Percentiles rank a stretch among this genome's conserved stretches.
These are phyloP conservation scores for Magallana nippona DNA, from an alignment of 2,888 invertebrate genomes.

Conservation along the genomic window DNA sequence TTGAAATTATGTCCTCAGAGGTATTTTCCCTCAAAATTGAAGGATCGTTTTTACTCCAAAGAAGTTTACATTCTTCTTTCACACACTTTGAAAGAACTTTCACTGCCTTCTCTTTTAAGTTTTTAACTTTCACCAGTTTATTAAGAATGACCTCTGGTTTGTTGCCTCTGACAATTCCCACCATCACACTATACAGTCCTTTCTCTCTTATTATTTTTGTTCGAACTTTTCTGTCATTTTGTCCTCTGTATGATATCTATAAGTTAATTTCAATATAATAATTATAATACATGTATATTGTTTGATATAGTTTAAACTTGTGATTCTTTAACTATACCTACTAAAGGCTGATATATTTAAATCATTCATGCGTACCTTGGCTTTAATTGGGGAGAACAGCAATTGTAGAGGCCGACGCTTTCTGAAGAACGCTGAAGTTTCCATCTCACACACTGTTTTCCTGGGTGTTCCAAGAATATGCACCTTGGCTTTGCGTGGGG, in stretches of 20 bases:
- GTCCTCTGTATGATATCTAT: constrained; percentile 1
- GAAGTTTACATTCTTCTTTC: constrained; percentile 11
- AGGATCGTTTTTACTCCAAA: not conserved
- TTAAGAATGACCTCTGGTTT: not conserved
- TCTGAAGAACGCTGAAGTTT: no score
- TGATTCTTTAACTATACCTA: not conserved
- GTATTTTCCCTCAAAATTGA: not conserved
- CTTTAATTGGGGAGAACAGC: not conserved
- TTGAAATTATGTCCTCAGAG: not conserved
- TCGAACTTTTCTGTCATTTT: not conserved
- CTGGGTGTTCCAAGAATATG: no score
- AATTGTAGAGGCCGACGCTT: no score
- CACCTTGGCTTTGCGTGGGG: constrained; percentile 1
- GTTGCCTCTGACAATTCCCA: constrained; percentile 7
- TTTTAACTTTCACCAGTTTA: not conserved
- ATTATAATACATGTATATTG: not conserved
- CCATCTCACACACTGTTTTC: no score
- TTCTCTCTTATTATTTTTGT: not conserved
- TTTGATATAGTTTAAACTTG: not conserved
- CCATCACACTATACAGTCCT: not conserved
- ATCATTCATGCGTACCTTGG: not conserved
- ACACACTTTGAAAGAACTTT: not conserved
- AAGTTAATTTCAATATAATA: not conserved
- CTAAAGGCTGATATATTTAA: not conserved
- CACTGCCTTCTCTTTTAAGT: not conserved